phyloP scores from a whole-genome alignment of 2,797 vertebrate species.

The Mallotus villosus region DNA sequence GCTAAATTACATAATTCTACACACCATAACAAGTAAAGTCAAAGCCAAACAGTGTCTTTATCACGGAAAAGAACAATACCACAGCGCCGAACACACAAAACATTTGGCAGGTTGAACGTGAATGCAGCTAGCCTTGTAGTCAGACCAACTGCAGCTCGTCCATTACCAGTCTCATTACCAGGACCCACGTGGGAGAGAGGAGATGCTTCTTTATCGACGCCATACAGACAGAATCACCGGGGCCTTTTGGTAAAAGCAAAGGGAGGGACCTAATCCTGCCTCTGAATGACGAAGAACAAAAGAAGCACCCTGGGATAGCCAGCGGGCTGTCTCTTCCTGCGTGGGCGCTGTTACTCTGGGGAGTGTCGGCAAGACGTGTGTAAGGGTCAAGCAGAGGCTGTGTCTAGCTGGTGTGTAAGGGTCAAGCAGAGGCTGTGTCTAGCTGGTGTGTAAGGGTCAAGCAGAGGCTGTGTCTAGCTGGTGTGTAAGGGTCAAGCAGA shows the following conservation, averaged over 20 bases:
- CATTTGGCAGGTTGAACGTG: background rate
- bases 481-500: background rate
- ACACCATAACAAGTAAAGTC: background rate
- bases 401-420: background rate
- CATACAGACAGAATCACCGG: slow-evolving; percentile 4
- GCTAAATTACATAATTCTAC: background rate
- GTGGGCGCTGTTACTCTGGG: background rate
- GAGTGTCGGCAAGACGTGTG: background rate
- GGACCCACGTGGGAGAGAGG: background rate
- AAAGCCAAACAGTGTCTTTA: background rate
- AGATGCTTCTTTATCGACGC: background rate
- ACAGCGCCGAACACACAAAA: background rate
- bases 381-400: background rate
- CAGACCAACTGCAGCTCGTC: background rate
- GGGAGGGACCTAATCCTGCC: background rate
- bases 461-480: too few relatives aligned
- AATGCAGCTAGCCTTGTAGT: background rate
- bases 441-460: background rate
- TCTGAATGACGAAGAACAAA: background rate
- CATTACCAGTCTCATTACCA: slow-evolving; percentile 5
- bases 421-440: background rate
- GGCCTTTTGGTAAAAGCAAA: background rate
- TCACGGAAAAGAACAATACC: background rate
- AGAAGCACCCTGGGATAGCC: background rate
- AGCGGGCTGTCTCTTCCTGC: background rate